Conservation (phyloP, 2,888 invertebrate genomes). For the Elegia similella region DNA sequence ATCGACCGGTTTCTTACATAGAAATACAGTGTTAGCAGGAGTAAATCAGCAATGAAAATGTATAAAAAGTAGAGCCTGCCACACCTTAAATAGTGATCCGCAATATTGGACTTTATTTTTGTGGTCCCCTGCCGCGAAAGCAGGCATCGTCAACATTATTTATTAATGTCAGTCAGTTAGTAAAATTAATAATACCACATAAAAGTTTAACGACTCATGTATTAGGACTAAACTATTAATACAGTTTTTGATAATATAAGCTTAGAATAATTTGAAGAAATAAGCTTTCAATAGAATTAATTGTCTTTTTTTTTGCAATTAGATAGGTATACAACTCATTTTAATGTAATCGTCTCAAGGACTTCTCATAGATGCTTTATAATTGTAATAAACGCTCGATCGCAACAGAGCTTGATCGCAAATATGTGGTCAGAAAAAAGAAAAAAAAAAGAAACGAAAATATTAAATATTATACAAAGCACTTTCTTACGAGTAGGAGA, state of each 20-base stretch:
- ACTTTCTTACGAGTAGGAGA: too few species aligned
- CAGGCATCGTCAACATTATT: slow-evolving; percentile 49
- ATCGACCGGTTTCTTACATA: slow-evolving; percentile 36
- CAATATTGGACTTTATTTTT: slow-evolving; percentile 61
- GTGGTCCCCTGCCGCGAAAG: slow-evolving; percentile 54
- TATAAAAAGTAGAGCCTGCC: slow-evolving; percentile 43
- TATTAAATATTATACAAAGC: too few species aligned
- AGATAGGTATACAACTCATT: too few species aligned
- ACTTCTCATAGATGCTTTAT: too few species aligned
- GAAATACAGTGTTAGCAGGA: slow-evolving; percentile 16
- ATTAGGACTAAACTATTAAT: not conserved
- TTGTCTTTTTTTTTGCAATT: too few species aligned
- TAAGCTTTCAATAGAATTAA: too few species aligned
- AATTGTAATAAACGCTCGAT: too few species aligned
- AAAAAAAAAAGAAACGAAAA: too few species aligned
- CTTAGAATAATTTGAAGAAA: too few species aligned
- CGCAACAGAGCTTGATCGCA: too few species aligned
- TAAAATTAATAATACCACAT: not conserved
- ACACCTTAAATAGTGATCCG: slow-evolving; percentile 54
- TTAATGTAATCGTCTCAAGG: too few species aligned
- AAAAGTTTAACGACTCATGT: not conserved
- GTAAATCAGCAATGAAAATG: slow-evolving; percentile 49
- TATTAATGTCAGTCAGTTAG: not conserved
- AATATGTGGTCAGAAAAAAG: too few species aligned
- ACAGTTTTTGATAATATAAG: not conserved